These are phyloP conservation scores for Pemphredon lugubris DNA, from an alignment of 2,888 invertebrate species.

Conservation along the genomic window DNA sequence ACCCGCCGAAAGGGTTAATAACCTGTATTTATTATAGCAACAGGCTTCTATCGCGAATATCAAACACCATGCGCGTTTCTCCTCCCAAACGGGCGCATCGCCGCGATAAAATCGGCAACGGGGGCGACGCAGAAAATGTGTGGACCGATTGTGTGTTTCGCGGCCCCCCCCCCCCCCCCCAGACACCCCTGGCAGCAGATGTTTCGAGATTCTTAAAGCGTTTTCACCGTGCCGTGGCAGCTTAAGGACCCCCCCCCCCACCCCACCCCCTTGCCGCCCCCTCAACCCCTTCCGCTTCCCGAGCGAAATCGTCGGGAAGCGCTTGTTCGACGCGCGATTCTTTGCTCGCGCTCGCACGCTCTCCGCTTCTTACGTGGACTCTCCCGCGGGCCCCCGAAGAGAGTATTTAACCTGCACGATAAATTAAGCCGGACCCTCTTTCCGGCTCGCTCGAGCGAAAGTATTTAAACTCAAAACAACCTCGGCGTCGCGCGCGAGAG, in stretches of 20 bases:
- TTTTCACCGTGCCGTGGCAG: slow-evolving; percentile 48
- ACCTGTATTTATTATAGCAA: too few relatives aligned
- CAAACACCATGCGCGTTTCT: background rate
- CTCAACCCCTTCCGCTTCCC: slow-evolving; percentile 12
- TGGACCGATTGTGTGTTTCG: slow-evolving; percentile 56
- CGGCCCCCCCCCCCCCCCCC: slow-evolving; percentile 57
- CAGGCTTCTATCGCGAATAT: background rate
- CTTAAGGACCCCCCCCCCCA: slow-evolving; percentile 11
- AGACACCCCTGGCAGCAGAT: slow-evolving; percentile 69
- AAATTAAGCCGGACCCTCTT: slow-evolving; percentile 71
- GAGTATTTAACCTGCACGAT: slow-evolving; percentile 67
- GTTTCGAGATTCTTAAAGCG: slow-evolving; percentile 70
- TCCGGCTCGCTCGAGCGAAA: slow-evolving; percentile 65
- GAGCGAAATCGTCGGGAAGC: slow-evolving; percentile 36
- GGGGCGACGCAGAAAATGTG: slow-evolving; percentile 23
- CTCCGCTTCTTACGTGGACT: slow-evolving; percentile 42
- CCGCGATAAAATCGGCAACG: slow-evolving; percentile 50
- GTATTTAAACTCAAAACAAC: slow-evolving; percentile 69
- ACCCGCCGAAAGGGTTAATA: too few relatives aligned
- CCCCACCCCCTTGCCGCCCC: slow-evolving; percentile 12
- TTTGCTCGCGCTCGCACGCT: slow-evolving; percentile 35
- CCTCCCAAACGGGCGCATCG: slow-evolving; percentile 36
- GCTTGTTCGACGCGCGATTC: slow-evolving; percentile 53
- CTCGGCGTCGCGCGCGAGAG: slow-evolving; percentile 37
- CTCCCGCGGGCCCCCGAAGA: slow-evolving; percentile 26